Percentiles rank a stretch among this genome's conserved stretches.
phyloP scores from a whole-genome alignment of 2,113 vertebrate genomes.

The Phocoena sinus region DNA sequence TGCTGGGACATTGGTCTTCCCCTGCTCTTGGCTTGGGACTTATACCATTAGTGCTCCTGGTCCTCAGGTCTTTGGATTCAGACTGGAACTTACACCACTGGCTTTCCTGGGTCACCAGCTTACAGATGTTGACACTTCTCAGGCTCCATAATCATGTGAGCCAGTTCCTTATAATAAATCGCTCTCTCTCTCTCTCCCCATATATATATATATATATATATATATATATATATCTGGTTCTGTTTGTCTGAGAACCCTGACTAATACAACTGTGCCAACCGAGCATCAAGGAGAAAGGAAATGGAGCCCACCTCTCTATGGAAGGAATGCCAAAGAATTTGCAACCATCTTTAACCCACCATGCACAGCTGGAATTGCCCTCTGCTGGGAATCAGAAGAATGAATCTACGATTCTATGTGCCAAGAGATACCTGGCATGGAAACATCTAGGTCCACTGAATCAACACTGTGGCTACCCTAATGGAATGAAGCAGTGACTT shows the following conservation, averaged over 20 bases:
- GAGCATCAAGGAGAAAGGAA: background rate
- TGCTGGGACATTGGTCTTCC: background rate
- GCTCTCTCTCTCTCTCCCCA: background rate
- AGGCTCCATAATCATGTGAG: background rate
- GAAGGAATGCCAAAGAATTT: background rate
- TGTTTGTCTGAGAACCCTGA: background rate
- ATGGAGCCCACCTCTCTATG: background rate
- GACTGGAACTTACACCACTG: background rate
- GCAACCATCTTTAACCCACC: background rate
- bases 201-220: background rate
- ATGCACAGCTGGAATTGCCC: background rate
- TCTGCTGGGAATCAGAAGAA: background rate
- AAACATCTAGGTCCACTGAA: background rate
- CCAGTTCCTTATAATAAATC: background rate
- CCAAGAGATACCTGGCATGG: background rate
- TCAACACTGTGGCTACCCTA: background rate
- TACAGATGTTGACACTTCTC: background rate
- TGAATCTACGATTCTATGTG: background rate
- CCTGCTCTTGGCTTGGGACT: background rate
- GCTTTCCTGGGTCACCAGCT: background rate
- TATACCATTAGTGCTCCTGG: background rate
- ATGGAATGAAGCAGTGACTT: background rate
- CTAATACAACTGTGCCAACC: background rate
- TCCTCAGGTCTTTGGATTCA: background rate
- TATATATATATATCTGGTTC: background rate